These are phyloP conservation scores for Drosophila eohydei DNA, from an alignment of 2,888 invertebrate genomes.

Conservation along the genomic window DNA sequence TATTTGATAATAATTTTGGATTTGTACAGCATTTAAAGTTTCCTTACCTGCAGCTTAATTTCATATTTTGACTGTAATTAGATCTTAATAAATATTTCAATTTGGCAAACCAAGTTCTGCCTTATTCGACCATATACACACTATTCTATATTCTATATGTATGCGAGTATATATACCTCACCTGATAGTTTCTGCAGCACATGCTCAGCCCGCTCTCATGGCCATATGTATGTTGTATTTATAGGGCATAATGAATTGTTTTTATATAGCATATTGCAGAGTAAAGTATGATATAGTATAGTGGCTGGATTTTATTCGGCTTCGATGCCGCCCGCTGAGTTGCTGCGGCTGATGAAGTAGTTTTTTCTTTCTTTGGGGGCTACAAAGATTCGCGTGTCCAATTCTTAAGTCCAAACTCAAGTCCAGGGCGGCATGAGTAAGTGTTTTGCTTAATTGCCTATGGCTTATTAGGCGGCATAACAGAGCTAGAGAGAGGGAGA, in stretches of 20 bases:
- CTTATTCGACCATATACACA: neutral
- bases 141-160: neutral
- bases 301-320: slow-evolving; percentile 43
- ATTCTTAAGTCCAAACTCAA: slow-evolving; percentile 34
- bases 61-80: too few relatives aligned
- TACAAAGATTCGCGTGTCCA: slow-evolving; percentile 61
- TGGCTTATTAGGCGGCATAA: slow-evolving; percentile 78
- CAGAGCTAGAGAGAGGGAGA: neutral
- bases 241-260: slow-evolving; percentile 75
- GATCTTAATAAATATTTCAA: too few relatives aligned
- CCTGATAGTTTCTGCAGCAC: too few relatives aligned
- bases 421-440: slow-evolving; percentile 73
- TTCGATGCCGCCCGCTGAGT: slow-evolving; percentile 63
- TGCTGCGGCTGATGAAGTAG: slow-evolving; percentile 72
- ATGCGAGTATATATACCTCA: neutral
- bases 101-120: too few relatives aligned
- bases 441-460: slow-evolving; percentile 82
- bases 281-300: slow-evolving; percentile 25
- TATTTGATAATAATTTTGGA: too few relatives aligned
- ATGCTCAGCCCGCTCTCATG: slow-evolving; percentile 23
- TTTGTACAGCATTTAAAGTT: too few relatives aligned
- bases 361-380: slow-evolving; percentile 34
- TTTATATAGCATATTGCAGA: slow-evolving; percentile 40
- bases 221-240: slow-evolving; percentile 41
- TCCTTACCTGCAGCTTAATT: too few relatives aligned